Evolutionary conservation across 2,113 vertebrate species (phyloP).

Genomic region (Xyliphius kryptos): DNA sequence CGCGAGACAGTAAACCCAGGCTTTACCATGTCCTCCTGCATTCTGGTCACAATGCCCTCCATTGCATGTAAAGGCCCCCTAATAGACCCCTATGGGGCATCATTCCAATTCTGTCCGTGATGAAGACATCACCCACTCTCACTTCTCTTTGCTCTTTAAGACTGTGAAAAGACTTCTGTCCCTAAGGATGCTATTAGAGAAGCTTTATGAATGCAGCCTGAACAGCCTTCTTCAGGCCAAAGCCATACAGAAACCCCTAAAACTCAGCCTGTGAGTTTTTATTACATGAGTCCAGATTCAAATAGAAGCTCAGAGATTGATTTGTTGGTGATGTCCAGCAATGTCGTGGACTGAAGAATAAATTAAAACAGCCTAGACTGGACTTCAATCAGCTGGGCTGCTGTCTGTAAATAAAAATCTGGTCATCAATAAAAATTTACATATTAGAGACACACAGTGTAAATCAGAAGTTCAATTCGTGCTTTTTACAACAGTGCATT

Average conservation of each 20-base stretch:
- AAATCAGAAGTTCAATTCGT: no score
- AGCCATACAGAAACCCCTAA: neutral
- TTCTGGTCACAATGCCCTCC: slow-evolving; percentile 44
- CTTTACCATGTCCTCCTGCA: slow-evolving; percentile 46
- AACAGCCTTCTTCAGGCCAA: slow-evolving; percentile 50
- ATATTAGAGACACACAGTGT: no score
- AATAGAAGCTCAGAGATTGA: neutral
- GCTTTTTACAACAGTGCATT: no score
- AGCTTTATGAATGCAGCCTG: slow-evolving; percentile 67
- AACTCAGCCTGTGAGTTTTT: neutral
- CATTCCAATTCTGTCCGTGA: slow-evolving; percentile 67
- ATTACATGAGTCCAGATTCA: neutral
- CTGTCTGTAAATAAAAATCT: no score
- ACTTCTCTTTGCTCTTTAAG: slow-evolving; percentile 47
- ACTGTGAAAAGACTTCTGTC: slow-evolving; percentile 54
- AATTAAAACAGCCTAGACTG: no score
- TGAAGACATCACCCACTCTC: slow-evolving; percentile 57
- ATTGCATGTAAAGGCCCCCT: slow-evolving; percentile 61
- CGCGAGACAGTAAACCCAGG: slow-evolving; percentile 36
- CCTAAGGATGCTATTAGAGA: slow-evolving; percentile 69
- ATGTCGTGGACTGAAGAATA: no score
- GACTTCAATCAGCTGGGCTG: no score
- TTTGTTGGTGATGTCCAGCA: no score
- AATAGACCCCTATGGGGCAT: slow-evolving; percentile 71
- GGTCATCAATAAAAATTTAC: no score